Evolutionary conservation across 2,888 invertebrate genomes (phyloP).

Genomic region (Cosmopolites sordidus): DNA sequence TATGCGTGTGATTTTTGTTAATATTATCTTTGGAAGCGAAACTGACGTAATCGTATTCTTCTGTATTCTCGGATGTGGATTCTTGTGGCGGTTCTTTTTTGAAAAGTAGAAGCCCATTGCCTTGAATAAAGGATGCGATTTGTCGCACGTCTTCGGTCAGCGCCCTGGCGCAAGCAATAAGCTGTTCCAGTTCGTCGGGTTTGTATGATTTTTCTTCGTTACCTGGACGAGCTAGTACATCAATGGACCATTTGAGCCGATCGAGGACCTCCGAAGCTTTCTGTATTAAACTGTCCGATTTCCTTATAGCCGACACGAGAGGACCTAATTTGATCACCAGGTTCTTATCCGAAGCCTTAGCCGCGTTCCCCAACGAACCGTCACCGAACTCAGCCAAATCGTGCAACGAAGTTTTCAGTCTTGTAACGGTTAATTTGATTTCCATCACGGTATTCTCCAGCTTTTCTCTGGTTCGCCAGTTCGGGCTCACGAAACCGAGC

Average conservation of each 20-base stretch:
- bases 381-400: conserved; percentile 87
- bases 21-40: conserved; percentile 71
- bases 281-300: conserved; percentile 75
- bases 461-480: conserved; percentile 78
- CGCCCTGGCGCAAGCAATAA: conserved; percentile 81
- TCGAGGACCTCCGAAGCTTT: conserved; percentile 72
- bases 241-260: conserved; percentile 73
- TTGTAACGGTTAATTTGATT: conserved; percentile 73
- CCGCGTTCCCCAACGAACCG: conserved; percentile 75
- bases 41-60: conserved; percentile 90
- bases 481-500: conserved; percentile 71
- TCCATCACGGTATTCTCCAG: conserved; percentile 76
- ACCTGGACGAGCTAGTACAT: conserved; percentile 50
- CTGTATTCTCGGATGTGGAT: conserved; percentile 39
- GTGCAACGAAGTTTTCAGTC: conserved; percentile 74
- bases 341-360: conserved; percentile 56
- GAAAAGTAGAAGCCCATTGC: conserved; percentile 74
- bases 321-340: conserved; percentile 66
- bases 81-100: conserved; percentile 55
- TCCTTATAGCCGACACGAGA: conserved; percentile 72
- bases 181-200: conserved; percentile 82
- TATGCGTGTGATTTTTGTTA: conserved; percentile 67
- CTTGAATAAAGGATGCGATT: conserved; percentile 86
- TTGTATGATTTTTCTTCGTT: conserved; percentile 52
- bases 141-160: conserved; percentile 86